A percentile compares a stretch with the other conserved stretches of the same genome.
phyloP scores from a whole-genome alignment of 2,888 invertebrate genomes.

The Ferrisia virgata region DNA sequence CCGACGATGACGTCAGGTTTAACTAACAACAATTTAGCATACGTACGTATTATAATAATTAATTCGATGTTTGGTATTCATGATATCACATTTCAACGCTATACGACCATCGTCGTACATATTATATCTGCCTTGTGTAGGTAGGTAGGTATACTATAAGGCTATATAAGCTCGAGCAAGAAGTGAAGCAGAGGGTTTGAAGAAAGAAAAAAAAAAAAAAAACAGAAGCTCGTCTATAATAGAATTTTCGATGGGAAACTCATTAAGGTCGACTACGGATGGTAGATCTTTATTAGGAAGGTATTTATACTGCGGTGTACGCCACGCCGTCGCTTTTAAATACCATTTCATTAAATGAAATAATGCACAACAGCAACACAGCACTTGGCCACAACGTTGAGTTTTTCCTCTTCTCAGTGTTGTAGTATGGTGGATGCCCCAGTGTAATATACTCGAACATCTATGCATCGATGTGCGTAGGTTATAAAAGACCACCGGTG shows the following conservation, averaged over 20 bases:
- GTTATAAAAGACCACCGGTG: conserved; percentile 24
- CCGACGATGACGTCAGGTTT: no score
- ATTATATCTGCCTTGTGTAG: no score
- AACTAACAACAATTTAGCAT: no score
- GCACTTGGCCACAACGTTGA: not conserved
- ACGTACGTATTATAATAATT: no score
- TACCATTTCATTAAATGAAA: conserved; percentile 19
- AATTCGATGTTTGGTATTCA: no score
- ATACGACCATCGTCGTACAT: no score
- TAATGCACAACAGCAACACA: not conserved
- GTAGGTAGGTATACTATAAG: no score
- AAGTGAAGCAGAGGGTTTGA: not conserved
- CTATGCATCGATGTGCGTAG: not conserved
- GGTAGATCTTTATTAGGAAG: conserved; percentile 15
- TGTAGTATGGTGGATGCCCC: not conserved
- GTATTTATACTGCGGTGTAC: not conserved
- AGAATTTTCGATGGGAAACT: conserved; percentile 30
- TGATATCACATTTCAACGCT: no score
- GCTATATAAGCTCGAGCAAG: no score
- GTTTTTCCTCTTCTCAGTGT: not conserved
- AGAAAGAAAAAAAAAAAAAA: not conserved
- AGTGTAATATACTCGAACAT: not conserved
- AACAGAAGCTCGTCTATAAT: conserved; percentile 1
- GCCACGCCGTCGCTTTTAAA: no score
- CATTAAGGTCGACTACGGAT: not conserved